Evolutionary conservation across 2,888 invertebrate species (phyloP).

Genomic region (Thysanoteuthis rhombus): DNA sequence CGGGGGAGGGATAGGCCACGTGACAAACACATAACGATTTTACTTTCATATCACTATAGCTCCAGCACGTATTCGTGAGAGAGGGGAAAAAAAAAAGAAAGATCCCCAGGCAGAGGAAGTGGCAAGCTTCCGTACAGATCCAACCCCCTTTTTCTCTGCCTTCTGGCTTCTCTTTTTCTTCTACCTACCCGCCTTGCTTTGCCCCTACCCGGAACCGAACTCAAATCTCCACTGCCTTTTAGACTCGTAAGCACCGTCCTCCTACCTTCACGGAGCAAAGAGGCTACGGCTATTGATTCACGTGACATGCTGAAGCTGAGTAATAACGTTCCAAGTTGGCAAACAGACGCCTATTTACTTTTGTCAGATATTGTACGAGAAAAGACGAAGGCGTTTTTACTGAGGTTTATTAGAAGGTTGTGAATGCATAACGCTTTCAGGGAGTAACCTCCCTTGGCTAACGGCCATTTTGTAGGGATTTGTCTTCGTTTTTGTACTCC

Average conservation of each 20-base stretch:
- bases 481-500: neutral
- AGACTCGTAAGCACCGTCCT: too few species aligned
- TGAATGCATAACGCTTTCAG: neutral
- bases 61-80: too few species aligned
- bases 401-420: neutral
- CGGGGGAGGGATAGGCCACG: too few species aligned
- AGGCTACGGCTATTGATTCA: neutral
- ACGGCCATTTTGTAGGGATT: neutral
- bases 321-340: neutral
- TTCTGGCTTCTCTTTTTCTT: neutral
- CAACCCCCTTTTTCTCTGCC: neutral
- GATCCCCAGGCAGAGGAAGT: neutral
- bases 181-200: neutral
- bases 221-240: neutral
- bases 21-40: too few species aligned
- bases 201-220: neutral
- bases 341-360: constrained; percentile 12
- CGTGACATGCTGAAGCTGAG: neutral
- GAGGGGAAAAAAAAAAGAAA: neutral
- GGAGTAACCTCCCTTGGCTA: neutral
- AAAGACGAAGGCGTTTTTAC: neutral
- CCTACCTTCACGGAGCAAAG: neutral
- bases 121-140: neutral
- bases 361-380: neutral
- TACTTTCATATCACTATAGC: too few species aligned